Evolutionary conservation across 1,140 invertebrate genomes (phyloP).

Genomic region (Zaprionus kolodkinae): DNA sequence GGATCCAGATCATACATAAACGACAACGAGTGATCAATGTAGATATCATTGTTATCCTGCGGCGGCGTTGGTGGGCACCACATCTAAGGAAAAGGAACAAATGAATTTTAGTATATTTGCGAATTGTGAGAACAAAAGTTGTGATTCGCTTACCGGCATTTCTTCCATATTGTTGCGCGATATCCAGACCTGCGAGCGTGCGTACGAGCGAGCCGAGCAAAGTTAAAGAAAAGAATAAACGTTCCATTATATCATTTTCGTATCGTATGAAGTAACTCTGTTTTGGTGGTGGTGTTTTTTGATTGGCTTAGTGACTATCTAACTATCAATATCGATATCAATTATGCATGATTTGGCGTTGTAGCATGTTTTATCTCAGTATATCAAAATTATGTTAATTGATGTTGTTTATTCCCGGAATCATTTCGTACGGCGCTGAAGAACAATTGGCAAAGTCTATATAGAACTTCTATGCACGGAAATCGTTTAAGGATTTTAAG

Average conservation of each 20-base stretch:
- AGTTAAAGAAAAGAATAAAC: slow-evolving; percentile 82
- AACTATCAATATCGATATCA: slow-evolving; percentile 12
- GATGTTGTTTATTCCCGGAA: slow-evolving; percentile 49
- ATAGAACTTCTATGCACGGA: slow-evolving; percentile 45
- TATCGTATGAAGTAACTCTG: slow-evolving; percentile 75
- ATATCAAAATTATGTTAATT: slow-evolving; percentile 3
- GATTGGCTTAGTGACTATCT: slow-evolving; percentile 58
- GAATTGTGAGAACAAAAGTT: not conserved
- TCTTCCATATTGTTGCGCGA: slow-evolving; percentile 89
- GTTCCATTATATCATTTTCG: slow-evolving; percentile 78
- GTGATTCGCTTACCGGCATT: slow-evolving; percentile 90
- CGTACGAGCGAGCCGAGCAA: slow-evolving; percentile 82
- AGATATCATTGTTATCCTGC: slow-evolving; percentile 94
- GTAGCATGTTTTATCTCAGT: slow-evolving; percentile 58
- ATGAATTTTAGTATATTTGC: not conserved
- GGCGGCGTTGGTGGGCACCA: slow-evolving; percentile 98
- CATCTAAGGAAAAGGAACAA: slow-evolving; percentile 87
- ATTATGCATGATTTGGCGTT: slow-evolving; percentile 43
- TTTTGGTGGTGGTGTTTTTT: slow-evolving; percentile 73
- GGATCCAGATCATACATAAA: slow-evolving; percentile 93
- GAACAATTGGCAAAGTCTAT: slow-evolving; percentile 63
- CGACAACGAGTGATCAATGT: slow-evolving; percentile 93
- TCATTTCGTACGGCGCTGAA: slow-evolving; percentile 65
- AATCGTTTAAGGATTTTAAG: slow-evolving; percentile 31
- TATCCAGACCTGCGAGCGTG: slow-evolving; percentile 88